Conservation (phyloP, 2,113 vertebrate species). For the Ibidorhyncha struthersii region DNA sequence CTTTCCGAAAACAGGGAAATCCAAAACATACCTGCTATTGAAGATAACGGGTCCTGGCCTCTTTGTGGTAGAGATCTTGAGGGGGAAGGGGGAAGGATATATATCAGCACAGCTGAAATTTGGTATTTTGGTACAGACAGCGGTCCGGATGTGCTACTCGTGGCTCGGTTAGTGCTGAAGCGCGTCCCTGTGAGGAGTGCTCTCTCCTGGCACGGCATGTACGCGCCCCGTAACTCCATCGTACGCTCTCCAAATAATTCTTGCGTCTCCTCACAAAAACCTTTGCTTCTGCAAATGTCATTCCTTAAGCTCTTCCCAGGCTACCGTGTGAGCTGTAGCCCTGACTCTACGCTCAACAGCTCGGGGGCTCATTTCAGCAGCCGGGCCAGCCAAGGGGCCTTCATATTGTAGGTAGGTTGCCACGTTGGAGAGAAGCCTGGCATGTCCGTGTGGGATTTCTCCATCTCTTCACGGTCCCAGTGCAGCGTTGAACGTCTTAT, state of each 20-base stretch:
- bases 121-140: background rate
- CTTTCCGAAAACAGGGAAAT: background rate
- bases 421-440: background rate
- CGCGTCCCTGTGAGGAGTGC: background rate
- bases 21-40: background rate
- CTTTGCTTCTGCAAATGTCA: background rate
- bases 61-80: background rate
- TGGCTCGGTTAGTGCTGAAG: background rate
- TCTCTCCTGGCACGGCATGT: accelerated
- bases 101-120: background rate
- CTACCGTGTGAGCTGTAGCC: background rate
- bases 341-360: background rate
- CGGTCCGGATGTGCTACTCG: background rate
- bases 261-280: background rate
- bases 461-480: background rate
- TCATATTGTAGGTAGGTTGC: accelerated
- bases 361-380: background rate
- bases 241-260: accelerated
- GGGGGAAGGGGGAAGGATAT: too few relatives aligned
- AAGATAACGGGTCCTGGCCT: background rate
- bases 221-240: accelerated
- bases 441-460: background rate
- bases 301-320: background rate
- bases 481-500: accelerated
- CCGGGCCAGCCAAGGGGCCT: background rate